phyloP scores from a whole-genome alignment of 2,888 invertebrate species.

The Ophonus ardosiacus region DNA sequence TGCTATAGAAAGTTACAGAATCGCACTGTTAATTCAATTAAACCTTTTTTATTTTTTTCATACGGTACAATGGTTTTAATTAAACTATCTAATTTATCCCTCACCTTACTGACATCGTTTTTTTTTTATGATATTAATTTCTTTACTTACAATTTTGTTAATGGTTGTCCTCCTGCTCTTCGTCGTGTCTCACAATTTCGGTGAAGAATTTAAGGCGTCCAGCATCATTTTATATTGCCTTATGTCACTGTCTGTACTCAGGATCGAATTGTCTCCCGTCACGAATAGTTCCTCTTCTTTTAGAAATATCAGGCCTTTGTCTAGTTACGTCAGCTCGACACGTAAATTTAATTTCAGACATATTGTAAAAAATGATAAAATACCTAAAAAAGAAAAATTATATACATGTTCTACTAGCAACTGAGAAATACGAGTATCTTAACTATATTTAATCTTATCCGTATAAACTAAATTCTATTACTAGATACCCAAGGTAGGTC shows the following conservation, averaged over 20 bases:
- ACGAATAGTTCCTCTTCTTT: not conserved
- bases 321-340: not conserved
- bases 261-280: not conserved
- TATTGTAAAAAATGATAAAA: not conserved
- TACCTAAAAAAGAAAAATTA: not conserved
- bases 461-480: not conserved
- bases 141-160: not conserved
- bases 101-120: not conserved
- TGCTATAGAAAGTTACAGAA: no score
- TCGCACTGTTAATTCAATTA: not conserved
- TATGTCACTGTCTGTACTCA: not conserved
- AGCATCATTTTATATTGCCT: not conserved
- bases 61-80: conserved; percentile 17
- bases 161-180: not conserved
- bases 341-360: not conserved
- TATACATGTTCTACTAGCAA: not conserved
- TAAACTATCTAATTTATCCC: not conserved
- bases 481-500: not conserved
- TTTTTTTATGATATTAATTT: not conserved
- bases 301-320: not conserved
- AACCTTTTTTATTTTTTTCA: conserved; percentile 1
- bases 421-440: not conserved
- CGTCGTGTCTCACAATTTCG: not conserved
- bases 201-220: not conserved
- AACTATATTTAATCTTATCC: not conserved